Conservation (phyloP, 2,888 invertebrate genomes). For the Morpho helenor region DNA sequence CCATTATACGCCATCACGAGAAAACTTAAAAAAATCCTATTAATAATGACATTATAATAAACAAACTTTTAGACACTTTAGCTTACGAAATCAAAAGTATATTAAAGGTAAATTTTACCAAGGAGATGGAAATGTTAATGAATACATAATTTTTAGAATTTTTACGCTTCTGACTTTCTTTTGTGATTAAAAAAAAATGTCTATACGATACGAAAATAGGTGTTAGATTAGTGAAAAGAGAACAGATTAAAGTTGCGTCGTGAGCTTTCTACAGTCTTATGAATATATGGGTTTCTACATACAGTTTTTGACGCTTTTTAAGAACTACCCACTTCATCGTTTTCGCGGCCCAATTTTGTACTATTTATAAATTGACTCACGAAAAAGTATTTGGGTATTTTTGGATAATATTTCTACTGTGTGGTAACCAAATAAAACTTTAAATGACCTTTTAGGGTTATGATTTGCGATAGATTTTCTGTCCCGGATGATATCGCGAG, state of each 20-base stretch:
- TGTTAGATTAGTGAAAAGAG: slow-evolving; percentile 5
- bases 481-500: slow-evolving; percentile 3
- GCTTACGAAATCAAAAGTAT: background rate
- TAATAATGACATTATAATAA: no score
- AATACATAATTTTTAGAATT: slow-evolving; percentile 10
- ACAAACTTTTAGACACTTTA: background rate
- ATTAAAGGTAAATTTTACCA: background rate
- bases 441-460: slow-evolving; percentile 43
- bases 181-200: slow-evolving; percentile 1
- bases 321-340: slow-evolving; percentile 15
- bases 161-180: slow-evolving; percentile 10
- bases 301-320: slow-evolving; percentile 35
- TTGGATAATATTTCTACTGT: slow-evolving; percentile 62
- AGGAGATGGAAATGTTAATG: background rate
- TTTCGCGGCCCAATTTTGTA: slow-evolving; percentile 27
- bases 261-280: slow-evolving; percentile 35
- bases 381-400: slow-evolving; percentile 42
- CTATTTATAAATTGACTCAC: slow-evolving; percentile 15
- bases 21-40: no score
- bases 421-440: slow-evolving; percentile 65
- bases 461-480: slow-evolving; percentile 15
- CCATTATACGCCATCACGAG: no score
- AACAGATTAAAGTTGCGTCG: slow-evolving; percentile 20
- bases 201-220: slow-evolving; percentile 6
- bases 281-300: slow-evolving; percentile 21